Evolutionary conservation across 2,888 invertebrate genomes (phyloP).

Genomic region (Drosophila sordidula): DNA sequence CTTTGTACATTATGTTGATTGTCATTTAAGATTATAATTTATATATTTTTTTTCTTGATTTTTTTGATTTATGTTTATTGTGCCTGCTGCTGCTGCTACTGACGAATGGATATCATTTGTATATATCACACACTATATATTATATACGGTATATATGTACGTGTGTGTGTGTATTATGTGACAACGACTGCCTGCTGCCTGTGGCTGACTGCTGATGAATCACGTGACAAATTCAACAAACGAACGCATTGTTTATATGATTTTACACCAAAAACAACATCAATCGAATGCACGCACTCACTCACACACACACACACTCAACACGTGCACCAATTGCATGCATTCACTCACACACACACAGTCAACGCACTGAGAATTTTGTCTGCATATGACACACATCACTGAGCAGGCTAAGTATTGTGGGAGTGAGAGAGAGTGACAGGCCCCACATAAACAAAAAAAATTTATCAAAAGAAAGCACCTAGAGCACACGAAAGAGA

Average conservation of each 20-base stretch:
- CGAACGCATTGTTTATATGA: conserved; percentile 58
- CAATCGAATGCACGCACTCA: conserved; percentile 34
- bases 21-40: conserved; percentile 58
- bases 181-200: conserved; percentile 34
- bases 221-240: conserved; percentile 46
- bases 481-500: conserved; percentile 18
- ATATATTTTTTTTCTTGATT: conserved; percentile 64
- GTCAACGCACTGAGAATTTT: conserved; percentile 35
- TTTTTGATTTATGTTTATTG: conserved; percentile 73
- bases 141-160: conserved; percentile 5
- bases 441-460: conserved; percentile 1
- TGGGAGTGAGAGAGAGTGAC: conserved; percentile 29
- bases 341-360: conserved; percentile 3
- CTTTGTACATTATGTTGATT: conserved; percentile 45
- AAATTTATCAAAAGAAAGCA: conserved; percentile 7
- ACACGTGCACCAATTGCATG: not conserved
- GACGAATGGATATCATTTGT: conserved; percentile 56
- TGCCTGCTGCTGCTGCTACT: conserved; percentile 61
- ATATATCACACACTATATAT: conserved; percentile 19
- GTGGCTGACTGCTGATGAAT: conserved; percentile 58
- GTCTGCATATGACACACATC: conserved; percentile 18
- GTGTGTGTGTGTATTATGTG: conserved; percentile 7
- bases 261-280: conserved; percentile 41
- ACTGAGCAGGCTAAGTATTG: conserved; percentile 60
- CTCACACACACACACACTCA: conserved; percentile 17